Evolutionary conservation across 2,888 invertebrate species (phyloP), one percentile per base, ranked within the genome.

Genomic region (Caenorhabditis imperialis): DNA sequence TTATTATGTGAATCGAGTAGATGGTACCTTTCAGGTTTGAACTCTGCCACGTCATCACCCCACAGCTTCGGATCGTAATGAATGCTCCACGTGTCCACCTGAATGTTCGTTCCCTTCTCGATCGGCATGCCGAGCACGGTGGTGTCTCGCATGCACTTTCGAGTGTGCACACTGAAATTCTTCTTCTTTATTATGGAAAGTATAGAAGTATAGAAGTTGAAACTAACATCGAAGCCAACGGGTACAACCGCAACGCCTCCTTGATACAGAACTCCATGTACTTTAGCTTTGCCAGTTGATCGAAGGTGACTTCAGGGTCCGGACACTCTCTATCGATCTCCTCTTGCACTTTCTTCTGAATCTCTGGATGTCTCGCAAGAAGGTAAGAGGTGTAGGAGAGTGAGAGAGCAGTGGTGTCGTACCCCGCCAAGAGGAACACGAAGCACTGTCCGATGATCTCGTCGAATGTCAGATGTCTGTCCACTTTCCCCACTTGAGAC

Each of bases 371-470:
- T 42, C 83, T 86, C 10, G 90, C 89, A 69, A 91, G 84, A 51
- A 89, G 88, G 75, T 89, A 89, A 57, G 89, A 85, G 4, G 89
- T 84, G 79, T 89, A 91, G 10, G 89, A 88, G 10, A 91, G 81
- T 3, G 90, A 87, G 1, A 89, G 89, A 10, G 90, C 89, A 0
- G 90, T 90, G 0, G 91, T 91, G 78, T 91, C 91, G 74, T 90
- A 91, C 0, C 91, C 91, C 16, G 90, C 90, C 47, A 90, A 75
- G 30, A 90, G 81, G 77, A 91, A 90, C 2, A 90, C 85, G 65
- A 90, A 87, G 5, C 87, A 84, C 61, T 89, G 89, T 33, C 87
- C 88, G 23, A 88, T 80, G 51, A 89, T 86, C 62, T 89, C 89
- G 8, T 77, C 71, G 1, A 54, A 51, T 16, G 78, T 78, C 55